Base-by-base conservation (phyloP, 2,888 invertebrate genomes). In the Plagiodera versicolora region DNA sequence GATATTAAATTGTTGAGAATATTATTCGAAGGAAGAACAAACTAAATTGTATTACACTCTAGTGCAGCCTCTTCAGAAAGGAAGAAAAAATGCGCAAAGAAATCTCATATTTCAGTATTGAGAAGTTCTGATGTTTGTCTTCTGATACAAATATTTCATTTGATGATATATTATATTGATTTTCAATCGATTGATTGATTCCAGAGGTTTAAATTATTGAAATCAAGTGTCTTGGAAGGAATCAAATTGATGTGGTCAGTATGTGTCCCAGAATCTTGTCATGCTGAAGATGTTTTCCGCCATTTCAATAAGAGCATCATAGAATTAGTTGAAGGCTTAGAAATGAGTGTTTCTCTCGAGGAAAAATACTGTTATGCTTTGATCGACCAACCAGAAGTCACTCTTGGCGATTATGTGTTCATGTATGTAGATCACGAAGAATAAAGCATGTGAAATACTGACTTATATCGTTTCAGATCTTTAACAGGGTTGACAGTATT, bases 191-290 rank as follows among this genome's bases (percentile, higher is more conserved):
- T 47, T 47, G 11, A 17, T 47, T n/a, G 4, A 24, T 62, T 67
- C 48, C 58, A 75, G 75, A 72, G 72, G 63, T 74, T 70, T 53
- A 56, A 72, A 55, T 66, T 70, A 52, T 55, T 74, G 2, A 69
- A 67, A 53, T 48, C 54, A n/a, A 69, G 61, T 55, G 68, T 72
- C 17, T 57, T 76, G 20, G 66, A 72, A 55, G 68, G 63, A 52
- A 68, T 70, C 28, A 62, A 67, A 56, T 39, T 79, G 19, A 72
- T 70, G 14, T 74, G 79, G 74, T 77, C 81, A 0, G 75, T 81
- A 32, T 82, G 82, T 65, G 63, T 82, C 19, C 83, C 83, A 11
- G 73, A 79, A 24, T 73, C 78, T 1, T 83, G 83, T 67, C 67
- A 69, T 8, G 57, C 71, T 2, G 51, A 68, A 0, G 80, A 81